Evolutionary conservation across 2,797 vertebrate species (phyloP), one percentile per base, ranked within the genome.

Genomic region (Poeciliopsis turneri): DNA sequence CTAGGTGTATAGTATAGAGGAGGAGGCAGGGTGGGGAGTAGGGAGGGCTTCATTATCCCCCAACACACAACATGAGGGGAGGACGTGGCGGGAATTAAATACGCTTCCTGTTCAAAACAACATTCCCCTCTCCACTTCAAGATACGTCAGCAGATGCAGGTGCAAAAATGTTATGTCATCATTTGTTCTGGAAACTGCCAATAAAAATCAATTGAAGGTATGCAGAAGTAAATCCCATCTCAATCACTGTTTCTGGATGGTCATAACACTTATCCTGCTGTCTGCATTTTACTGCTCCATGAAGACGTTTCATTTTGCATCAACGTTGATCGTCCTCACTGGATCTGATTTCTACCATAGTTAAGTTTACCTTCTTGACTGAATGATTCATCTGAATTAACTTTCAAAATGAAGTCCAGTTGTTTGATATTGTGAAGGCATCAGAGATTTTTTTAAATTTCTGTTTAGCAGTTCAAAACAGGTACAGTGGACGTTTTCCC

Each of bases 1-100:
- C 88, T 84, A 88, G 87, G 39, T 70, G 11, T 70, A 46, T 70
- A 87, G 78, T 86, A 82, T 25, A 75, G 75, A 64, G 79, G 78
- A 46, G 55, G 66, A 70, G 41, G 76, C 10, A 51, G 77, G 57
- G 81, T 74, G 41, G 74, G n/a, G 45, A 78, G 55, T 76, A 75
- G 57, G 23, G 81, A 81, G 88, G 86, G 84, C 74, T 39, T 74
- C 23, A 77, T 69, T 69, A 72, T 88, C 85, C 75, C 75, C 30
- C 43, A 30, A 83, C 45, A 85, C 33, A 79, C 49, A 83, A 66
- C 57, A 77, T 11, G 66, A 82, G 72, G 59, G 77, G 61, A 81
- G 80, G 86, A 82, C 78, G 80, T 16, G 69, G 84, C 30, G 74
- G 64, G 72, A 51, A 66, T 47, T 72, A 45, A 79, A 77, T 15